Evolutionary conservation across 2,888 invertebrate species (phyloP).

Genomic region (Ochropleura plecta): DNA sequence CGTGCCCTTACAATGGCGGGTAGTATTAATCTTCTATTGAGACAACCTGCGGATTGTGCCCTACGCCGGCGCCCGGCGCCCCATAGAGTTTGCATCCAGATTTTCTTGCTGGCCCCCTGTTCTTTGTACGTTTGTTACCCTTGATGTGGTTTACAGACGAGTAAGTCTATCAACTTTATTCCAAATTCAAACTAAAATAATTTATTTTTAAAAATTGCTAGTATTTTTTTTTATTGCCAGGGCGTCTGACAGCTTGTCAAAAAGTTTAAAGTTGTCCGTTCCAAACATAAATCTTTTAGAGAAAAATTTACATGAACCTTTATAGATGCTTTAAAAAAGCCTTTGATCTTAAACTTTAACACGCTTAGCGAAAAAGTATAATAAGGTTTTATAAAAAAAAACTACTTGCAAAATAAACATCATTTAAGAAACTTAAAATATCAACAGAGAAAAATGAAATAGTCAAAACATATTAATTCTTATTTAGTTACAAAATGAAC

Average conservation of each 20-base stretch:
- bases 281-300: background rate
- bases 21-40: conserved; percentile 88
- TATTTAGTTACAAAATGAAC: background rate
- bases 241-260: background rate
- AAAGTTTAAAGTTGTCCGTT: background rate
- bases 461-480: background rate
- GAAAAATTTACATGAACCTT: background rate
- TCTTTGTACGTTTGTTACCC: conserved; percentile 74
- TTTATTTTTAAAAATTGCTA: background rate
- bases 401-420: too few relatives aligned
- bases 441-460: background rate
- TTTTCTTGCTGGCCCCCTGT: conserved; percentile 76
- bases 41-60: conserved; percentile 75
- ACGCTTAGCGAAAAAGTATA: background rate
- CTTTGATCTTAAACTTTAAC: background rate
- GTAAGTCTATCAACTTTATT: background rate
- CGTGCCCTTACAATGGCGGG: conserved; percentile 81
- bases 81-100: conserved; percentile 86
- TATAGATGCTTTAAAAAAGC: background rate
- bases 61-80: conserved; percentile 68
- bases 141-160: conserved; percentile 64
- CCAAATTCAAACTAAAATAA: background rate
- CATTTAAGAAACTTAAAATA: background rate
- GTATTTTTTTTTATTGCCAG: background rate
- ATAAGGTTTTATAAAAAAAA: background rate